These are phyloP conservation scores for Melieria picta DNA, from an alignment of 2,888 invertebrate genomes.

Conservation along the genomic window DNA sequence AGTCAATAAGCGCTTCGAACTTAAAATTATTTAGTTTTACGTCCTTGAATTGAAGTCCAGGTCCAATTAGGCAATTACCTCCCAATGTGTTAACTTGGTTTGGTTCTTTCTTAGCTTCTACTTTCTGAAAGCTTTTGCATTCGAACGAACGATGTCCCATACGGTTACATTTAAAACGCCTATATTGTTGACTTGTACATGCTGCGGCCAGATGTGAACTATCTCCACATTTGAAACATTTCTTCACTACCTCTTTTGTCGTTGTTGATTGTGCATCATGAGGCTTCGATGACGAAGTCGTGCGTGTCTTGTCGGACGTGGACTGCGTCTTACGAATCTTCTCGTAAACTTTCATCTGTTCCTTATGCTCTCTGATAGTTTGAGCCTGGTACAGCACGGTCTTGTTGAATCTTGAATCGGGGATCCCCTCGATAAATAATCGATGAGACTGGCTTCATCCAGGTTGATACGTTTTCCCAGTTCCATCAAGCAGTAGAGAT, in stretches of 20 bases:
- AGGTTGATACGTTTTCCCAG: no score
- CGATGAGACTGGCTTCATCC: no score
- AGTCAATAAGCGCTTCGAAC: no score
- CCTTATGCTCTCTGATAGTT: conserved; percentile 20
- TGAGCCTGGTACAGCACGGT: conserved; percentile 18
- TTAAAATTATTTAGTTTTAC: no score
- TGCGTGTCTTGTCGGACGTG: not conserved
- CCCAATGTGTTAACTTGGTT: no score
- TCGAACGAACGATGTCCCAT: conserved; percentile 25
- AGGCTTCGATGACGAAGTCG: not conserved
- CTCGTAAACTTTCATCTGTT: conserved; percentile 12
- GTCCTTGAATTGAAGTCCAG: no score
- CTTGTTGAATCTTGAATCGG: no score
- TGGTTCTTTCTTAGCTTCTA: conserved; percentile 7
- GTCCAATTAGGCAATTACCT: no score
- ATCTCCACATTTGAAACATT: conserved; percentile 31
- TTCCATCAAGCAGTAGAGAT: no score
- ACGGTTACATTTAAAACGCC: conserved; percentile 23
- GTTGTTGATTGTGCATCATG: no score
- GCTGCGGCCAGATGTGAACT: conserved; percentile 9
- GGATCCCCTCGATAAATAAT: no score
- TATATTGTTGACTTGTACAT: conserved; percentile 5
- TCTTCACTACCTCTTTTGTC: not conserved
- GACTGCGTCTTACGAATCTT: not conserved
- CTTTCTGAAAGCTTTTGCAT: conserved; percentile 6